Conservation (phyloP, 64 coral and sea anemone species). For the Montipora efflorescens region DNA sequence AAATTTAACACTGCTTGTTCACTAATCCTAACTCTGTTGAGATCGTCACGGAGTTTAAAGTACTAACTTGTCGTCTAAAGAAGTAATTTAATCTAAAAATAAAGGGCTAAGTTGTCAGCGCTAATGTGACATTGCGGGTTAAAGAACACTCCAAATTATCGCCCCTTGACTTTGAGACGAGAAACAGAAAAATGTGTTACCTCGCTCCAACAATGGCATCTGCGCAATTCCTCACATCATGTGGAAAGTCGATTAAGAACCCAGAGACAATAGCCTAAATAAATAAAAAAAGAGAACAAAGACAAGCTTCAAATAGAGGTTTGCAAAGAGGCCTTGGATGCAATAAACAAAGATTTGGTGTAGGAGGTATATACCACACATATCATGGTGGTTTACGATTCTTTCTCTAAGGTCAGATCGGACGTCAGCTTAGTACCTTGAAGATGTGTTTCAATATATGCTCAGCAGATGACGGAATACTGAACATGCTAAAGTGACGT, state of each 20-base stretch:
- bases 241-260: conserved; percentile 91
- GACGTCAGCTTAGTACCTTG: conserved; percentile 63
- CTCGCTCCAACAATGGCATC: conserved; percentile 98
- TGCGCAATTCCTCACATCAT: conserved; percentile 82
- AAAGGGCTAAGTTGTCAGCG: too few species aligned
- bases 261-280: conserved; percentile 89
- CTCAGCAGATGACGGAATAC: conserved; percentile 95
- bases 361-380: not conserved
- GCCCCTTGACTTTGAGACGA: not conserved
- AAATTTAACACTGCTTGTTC: too few species aligned
- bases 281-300: not conserved
- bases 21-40: too few species aligned
- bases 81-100: too few species aligned
- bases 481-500: conserved; percentile 99
- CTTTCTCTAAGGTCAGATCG: too few species aligned
- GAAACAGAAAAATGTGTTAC: conserved; percentile 14
- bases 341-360: not conserved
- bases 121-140: too few species aligned
- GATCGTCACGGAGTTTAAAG: too few species aligned
- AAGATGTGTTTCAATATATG: conserved; percentile 98
- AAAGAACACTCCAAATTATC: not conserved
- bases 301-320: not conserved
- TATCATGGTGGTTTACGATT: too few species aligned
- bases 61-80: too few species aligned
- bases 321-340: not conserved